Evolutionary conservation across 2,113 vertebrate species (phyloP).

Genomic region (Ceyx cyanopectus): DNA sequence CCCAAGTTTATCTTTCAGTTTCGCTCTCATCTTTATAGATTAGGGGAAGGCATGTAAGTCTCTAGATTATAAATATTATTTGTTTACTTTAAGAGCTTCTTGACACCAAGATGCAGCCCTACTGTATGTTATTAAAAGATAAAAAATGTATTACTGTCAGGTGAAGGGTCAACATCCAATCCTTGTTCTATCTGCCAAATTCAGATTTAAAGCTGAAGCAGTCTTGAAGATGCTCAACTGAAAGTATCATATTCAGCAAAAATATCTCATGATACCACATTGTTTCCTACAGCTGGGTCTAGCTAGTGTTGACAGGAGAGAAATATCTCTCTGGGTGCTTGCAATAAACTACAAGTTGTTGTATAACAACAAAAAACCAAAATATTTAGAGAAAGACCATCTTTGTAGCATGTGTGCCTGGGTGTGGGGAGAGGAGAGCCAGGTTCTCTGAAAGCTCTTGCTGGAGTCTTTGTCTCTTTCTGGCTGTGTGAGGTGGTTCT

Average conservation of each 20-base stretch:
- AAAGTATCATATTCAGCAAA: conserved; percentile 38
- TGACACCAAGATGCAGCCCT: not conserved
- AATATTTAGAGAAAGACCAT: not conserved
- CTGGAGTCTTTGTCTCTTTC: not conserved
- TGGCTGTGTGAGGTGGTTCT: not conserved
- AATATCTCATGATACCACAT: not conserved
- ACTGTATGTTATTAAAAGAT: conserved; percentile 61
- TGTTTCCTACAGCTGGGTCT: conserved; percentile 10
- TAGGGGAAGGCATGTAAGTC: not conserved
- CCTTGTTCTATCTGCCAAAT: conserved; percentile 22
- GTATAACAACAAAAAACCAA: not conserved
- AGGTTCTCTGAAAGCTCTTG: not conserved
- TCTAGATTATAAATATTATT: conserved; percentile 10
- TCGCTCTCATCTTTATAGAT: conserved; percentile 35
- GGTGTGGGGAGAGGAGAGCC: not conserved
- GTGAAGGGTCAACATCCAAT: conserved; percentile 56
- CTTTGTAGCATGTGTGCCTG: rapidly evolving
- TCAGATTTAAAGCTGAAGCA: conserved; percentile 36
- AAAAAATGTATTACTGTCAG: conserved; percentile 64
- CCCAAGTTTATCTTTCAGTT: not conserved
- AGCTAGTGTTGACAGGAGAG: conserved; percentile 8
- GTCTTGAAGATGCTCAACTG: not conserved
- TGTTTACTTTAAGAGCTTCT: conserved; percentile 58
- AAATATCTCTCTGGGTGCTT: conserved; percentile 12
- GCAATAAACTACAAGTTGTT: not conserved